Evolutionary conservation across 1,140 invertebrate genomes (phyloP), one percentile per base, ranked within the genome.

Genomic region (Drosophila takahashii): DNA sequence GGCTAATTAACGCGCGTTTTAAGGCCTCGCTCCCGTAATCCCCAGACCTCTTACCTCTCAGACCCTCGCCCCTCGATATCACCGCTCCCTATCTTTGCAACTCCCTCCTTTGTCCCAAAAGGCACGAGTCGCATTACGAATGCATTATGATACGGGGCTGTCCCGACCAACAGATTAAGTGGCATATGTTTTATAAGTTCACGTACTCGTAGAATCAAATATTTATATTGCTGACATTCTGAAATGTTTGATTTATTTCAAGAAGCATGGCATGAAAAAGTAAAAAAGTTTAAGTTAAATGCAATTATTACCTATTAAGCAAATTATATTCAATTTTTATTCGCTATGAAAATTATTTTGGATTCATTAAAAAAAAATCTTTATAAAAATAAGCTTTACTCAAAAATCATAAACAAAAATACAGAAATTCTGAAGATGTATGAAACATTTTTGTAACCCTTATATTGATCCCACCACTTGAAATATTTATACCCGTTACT

Each of bases 1-100:
- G 42, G 62, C 73, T 89, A 89, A 89, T 89, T 89, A 89, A 79
- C 67, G 64, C 72, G 84, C 77, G 64, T 61, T 89, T 89, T 80
- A 77, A 80, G 58, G 74, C 70, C 54, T 74, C 48, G 57, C 71
- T 64, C 57, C 58, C 50, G 44, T 56, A 62, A 51, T 27, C 50
- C 57, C 50, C 53, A 42, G 27, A 18, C 45, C 41, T 22, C 48
- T 7, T 26, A 16, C 8, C 58, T 27, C 58, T 15, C 22, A 8
- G 22, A 5, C 26, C n/a, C 34, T n/a, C n/a, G n/a, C 44, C 32
- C 18, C 27, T 7, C 3, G 3, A 15, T 29, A 37, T 13, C 22
- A 1, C n/a, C 16, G 44, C 44, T 67, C 59, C 45, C 59, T 32
- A 48, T 27, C 34, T 52, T 27, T 16, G 18, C 51, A 60, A 34